Base-by-base conservation (phyloP, 2,113 vertebrate species). In the Brachirus orientalis region DNA sequence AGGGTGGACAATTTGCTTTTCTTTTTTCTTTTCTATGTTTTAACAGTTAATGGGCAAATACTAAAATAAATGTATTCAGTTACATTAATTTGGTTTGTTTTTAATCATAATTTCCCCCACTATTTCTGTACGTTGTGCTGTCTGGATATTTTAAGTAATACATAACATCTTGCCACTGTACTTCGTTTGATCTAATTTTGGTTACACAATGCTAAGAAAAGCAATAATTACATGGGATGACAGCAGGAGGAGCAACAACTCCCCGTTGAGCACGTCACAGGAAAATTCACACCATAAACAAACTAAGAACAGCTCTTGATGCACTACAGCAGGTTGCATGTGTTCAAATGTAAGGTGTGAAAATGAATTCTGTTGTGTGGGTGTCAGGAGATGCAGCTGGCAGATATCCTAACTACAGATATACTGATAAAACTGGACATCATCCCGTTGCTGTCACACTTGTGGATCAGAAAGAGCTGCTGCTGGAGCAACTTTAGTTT, bases 11-110 rank as follows among this genome's bases (percentile, higher is more conserved):
- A 6, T 28, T 69, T 59, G 0, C 28, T 28, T 28, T 28, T 28
- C 6, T 28, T 14, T 35, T 19, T 33, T 10, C 0, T 12, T 18
- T 16, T 35, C 1, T 51, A 7, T 38, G 37, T 46, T 67, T 45
- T 36, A 37, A 40, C 17, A 9, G 56, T 3, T 44, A 22, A 53
- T 11, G 3, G 35, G 38, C 33, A 50, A 45, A 51, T 44, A 5
- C 37, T 35, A 17, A 59, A 75, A 75, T 72, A 79, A 62, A 64
- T 58, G 1, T 71, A 5, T 73, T 53, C 35, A 60, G 3, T 50
- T 12, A 20, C 18, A 12, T 28, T 37, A 17, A 12, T 5, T 0
- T 20, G 2, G 12, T 45, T 51, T 28, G 28, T 6, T 63, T 35
- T 33, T 44, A 4, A 19, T 10, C 11, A 17, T 28, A 3, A 20